Evolutionary conservation across 2,797 vertebrate genomes (phyloP).

Genomic region (Danio aesculapii): DNA sequence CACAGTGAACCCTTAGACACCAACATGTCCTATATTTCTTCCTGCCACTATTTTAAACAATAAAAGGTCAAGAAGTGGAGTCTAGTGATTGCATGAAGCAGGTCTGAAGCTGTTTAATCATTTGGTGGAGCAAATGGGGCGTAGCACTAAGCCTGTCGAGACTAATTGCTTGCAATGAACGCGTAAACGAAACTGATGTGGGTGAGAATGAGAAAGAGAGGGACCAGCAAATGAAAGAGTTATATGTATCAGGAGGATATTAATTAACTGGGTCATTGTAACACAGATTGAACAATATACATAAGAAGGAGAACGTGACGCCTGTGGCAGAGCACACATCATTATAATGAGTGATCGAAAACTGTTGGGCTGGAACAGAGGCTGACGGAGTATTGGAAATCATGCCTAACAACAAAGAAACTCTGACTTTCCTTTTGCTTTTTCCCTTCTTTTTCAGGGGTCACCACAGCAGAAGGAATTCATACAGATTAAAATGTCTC

Average conservation of each 20-base stretch:
- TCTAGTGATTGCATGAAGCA: constrained; percentile 14
- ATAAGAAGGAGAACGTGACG: background rate
- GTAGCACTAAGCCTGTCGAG: constrained; percentile 38
- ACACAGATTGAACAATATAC: constrained; percentile 19
- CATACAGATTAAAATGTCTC: too few species aligned
- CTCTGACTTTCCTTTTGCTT: too few species aligned
- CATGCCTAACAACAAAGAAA: background rate
- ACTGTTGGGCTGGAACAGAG: constrained; percentile 24
- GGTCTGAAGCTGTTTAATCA: constrained; percentile 37
- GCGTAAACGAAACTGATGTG: constrained; percentile 28
- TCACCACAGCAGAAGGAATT: too few species aligned
- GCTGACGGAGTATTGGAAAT: background rate
- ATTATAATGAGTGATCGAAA: constrained; percentile 38
- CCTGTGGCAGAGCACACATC: background rate
- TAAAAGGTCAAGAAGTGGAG: constrained; percentile 29
- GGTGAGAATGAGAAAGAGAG: background rate
- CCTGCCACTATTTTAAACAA: background rate
- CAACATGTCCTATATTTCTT: background rate
- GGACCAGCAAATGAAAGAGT: constrained; percentile 26
- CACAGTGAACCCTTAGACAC: background rate
- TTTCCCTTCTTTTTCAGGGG: too few species aligned
- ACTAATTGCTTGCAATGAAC: constrained; percentile 45
- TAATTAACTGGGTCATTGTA: constrained; percentile 48
- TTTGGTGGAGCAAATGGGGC: constrained; percentile 34
- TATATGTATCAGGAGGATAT: constrained; percentile 42